A percentile compares a stretch with the other conserved stretches of the same genome.
These are phyloP conservation scores for Sturmia bella DNA, from an alignment of 2,888 invertebrate species.

Conservation along the genomic window DNA sequence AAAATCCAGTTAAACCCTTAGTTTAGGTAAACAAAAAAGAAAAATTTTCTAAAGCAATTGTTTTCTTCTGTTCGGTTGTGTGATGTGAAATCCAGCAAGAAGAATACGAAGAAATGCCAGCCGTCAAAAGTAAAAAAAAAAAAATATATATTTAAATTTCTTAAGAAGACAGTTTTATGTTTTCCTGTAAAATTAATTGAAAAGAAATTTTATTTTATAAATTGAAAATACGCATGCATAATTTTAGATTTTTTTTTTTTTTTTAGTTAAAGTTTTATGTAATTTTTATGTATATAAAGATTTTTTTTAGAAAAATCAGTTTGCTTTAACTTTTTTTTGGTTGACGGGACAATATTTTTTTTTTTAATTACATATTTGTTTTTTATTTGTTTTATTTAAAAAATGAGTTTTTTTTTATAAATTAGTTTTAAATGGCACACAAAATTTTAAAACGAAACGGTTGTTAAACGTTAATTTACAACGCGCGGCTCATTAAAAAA, in stretches of 20 bases:
- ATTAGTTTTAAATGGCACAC: slow-evolving; percentile 67
- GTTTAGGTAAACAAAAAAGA: slow-evolving; percentile 16
- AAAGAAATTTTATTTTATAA: slow-evolving; percentile 46
- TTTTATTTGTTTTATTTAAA: slow-evolving; percentile 55
- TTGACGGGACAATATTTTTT: slow-evolving; percentile 81
- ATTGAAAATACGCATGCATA: slow-evolving; percentile 78
- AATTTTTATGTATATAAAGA: slow-evolving; percentile 71
- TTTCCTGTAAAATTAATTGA: slow-evolving; percentile 31
- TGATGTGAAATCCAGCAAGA: not conserved
- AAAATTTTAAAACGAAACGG: slow-evolving; percentile 40
- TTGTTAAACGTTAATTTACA: slow-evolving; percentile 27
- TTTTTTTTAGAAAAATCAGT: slow-evolving; percentile 59
- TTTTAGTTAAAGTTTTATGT: slow-evolving; percentile 70
- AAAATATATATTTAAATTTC: slow-evolving; percentile 45
- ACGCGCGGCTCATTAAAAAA: slow-evolving; percentile 31
- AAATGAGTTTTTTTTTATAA: slow-evolving; percentile 51
- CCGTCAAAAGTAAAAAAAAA: slow-evolving; percentile 38
- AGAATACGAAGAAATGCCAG: slow-evolving; percentile 48
- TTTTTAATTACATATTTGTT: slow-evolving; percentile 72
- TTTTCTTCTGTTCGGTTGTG: slow-evolving; percentile 31
- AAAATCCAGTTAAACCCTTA: slow-evolving; percentile 33
- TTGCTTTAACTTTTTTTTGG: slow-evolving; percentile 79
- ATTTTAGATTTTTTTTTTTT: slow-evolving; percentile 68
- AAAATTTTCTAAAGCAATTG: slow-evolving; percentile 57
- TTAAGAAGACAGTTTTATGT: slow-evolving; percentile 42